A percentile compares a stretch with the other conserved stretches of the same genome.
These are phyloP conservation scores for Dendrolimus kikuchii DNA, from an alignment of 1,140 invertebrate genomes.

Conservation along the genomic window DNA sequence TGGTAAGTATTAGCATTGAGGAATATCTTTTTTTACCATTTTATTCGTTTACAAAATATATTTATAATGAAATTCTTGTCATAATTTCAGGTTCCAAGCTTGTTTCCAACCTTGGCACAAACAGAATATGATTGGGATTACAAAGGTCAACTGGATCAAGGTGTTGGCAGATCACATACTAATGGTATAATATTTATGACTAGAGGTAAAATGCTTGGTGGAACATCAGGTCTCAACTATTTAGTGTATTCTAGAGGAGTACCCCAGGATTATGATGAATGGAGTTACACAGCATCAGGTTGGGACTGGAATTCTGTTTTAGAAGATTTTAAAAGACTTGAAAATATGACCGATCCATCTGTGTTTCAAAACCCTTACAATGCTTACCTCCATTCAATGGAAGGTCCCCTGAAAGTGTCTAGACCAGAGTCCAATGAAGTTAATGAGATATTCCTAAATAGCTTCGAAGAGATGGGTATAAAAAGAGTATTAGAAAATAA, in stretches of 20 bases:
- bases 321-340: conserved; percentile 53
- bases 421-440: conserved; percentile 32
- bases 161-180: conserved; percentile 31
- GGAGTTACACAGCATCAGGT: conserved; percentile 74
- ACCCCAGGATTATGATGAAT: conserved; percentile 81
- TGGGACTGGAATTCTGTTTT: conserved; percentile 86
- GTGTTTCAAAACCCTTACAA: conserved; percentile 33
- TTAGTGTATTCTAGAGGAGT: conserved; percentile 87
- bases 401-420: conserved; percentile 44
- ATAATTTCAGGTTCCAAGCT: conserved; percentile 42
- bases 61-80: background rate
- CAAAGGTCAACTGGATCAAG: conserved; percentile 30
- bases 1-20: conserved; percentile 21
- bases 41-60: no score
- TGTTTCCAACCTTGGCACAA: conserved; percentile 32
- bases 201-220: conserved; percentile 77
- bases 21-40: no score
- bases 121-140: conserved; percentile 53
- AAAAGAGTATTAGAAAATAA: conserved; percentile 42
- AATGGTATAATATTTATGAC: conserved; percentile 24
- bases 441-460: conserved; percentile 34
- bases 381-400: conserved; percentile 36
- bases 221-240: conserved; percentile 82
- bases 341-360: conserved; percentile 43
- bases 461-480: conserved; percentile 46